Conservation (phyloP, 1,140 invertebrate genomes). For the Acromyrmex echinatior region DNA sequence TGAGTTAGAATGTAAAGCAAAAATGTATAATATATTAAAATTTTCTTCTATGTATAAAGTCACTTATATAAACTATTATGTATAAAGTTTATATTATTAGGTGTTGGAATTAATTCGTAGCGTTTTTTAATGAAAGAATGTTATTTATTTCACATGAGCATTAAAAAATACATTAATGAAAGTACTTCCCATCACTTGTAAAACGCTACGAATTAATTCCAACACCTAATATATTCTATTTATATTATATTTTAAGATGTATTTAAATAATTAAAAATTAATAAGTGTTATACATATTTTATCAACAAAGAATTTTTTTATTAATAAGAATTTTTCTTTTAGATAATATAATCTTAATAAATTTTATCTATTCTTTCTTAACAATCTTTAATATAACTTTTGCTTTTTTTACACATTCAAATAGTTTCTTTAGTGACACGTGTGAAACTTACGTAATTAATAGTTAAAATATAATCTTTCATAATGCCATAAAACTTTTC, state of each 20-base stretch:
- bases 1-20: not conserved
- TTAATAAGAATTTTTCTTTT: not conserved
- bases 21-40: not conserved
- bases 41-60: not conserved
- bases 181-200: no score
- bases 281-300: not conserved
- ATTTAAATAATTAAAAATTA: constrained; percentile 8
- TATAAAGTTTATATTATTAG: not conserved
- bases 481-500: not conserved
- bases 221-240: no score
- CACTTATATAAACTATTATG: not conserved
- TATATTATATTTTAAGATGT: not conserved
- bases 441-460: not conserved
- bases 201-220: no score
- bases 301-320: not conserved
- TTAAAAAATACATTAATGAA: no score
- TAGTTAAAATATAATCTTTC: not conserved
- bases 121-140: no score
- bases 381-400: not conserved
- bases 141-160: no score
- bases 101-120: no score
- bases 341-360: not conserved
- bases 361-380: not conserved
- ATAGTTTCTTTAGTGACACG: not conserved
- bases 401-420: not conserved